A percentile compares a stretch with the other conserved stretches of the same genome.
phyloP scores from a whole-genome alignment of 1,140 invertebrate species.

The Drosophila nannoptera region DNA sequence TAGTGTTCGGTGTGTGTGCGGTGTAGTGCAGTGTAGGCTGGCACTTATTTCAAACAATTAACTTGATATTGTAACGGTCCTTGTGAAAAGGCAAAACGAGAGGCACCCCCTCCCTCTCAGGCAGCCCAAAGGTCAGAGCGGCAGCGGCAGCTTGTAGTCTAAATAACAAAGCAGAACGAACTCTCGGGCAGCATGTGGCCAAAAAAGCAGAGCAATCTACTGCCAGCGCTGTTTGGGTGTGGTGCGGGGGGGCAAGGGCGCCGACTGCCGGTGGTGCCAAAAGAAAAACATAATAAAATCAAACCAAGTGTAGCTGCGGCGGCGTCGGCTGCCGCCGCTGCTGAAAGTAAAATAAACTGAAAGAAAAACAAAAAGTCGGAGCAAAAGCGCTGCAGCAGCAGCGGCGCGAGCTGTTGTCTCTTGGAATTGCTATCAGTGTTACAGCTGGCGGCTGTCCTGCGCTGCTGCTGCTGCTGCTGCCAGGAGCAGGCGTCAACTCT shows the following conservation, averaged over 20 bases:
- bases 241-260: neutral
- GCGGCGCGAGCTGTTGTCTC: constrained; percentile 54
- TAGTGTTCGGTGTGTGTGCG: neutral
- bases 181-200: constrained; percentile 71
- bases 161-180: constrained; percentile 62
- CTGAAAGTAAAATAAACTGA: constrained; percentile 77
- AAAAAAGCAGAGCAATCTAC: constrained; percentile 41
- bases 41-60: constrained; percentile 78
- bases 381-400: constrained; percentile 46
- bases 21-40: constrained; percentile 25
- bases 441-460: constrained; percentile 66
- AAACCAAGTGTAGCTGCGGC: constrained; percentile 55
- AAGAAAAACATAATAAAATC: constrained; percentile 78
- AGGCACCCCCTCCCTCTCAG: neutral
- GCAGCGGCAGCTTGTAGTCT: constrained; percentile 42
- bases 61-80: constrained; percentile 75
- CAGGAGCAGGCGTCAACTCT: constrained; percentile 73
- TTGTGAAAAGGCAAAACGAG: constrained; percentile 46
- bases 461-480: constrained; percentile 22
- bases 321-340: constrained; percentile 51
- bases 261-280: constrained; percentile 59
- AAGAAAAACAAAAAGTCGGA: constrained; percentile 77
- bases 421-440: constrained; percentile 77
- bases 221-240: neutral
- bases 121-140: constrained; percentile 47